These are phyloP conservation scores for Leptinotarsa haldemani DNA, from an alignment of 2,888 invertebrate species.

Conservation along the genomic window DNA sequence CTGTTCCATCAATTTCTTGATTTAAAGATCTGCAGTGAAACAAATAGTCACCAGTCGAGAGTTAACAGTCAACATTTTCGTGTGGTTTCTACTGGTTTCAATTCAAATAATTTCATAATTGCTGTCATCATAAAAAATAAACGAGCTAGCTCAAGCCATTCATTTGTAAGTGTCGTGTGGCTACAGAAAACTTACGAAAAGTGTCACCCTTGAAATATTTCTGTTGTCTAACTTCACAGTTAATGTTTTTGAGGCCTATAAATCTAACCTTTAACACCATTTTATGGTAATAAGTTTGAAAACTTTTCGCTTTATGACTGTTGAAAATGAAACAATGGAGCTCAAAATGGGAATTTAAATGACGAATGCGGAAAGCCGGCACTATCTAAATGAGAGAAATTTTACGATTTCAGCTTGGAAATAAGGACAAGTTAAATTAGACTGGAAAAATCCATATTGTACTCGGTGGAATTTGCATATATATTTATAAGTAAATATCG, in stretches of 20 bases:
- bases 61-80: neutral
- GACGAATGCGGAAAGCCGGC: neutral
- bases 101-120: slow-evolving; percentile 21
- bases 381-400: neutral
- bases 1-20: no score
- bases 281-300: slow-evolving; percentile 33
- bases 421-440: neutral
- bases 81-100: neutral
- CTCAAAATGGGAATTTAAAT: slow-evolving; percentile 3
- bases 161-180: slow-evolving; percentile 36
- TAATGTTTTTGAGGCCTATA: slow-evolving; percentile 29
- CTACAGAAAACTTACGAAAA: slow-evolving; percentile 44
- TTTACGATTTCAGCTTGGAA: neutral
- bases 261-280: slow-evolving; percentile 34
- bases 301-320: slow-evolving; percentile 24
- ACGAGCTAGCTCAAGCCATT: slow-evolving; percentile 24
- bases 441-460: neutral
- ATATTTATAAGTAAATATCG: no score
- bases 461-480: no score
- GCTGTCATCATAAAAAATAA: slow-evolving; percentile 25
- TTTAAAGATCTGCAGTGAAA: no score
- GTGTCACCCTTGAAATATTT: slow-evolving; percentile 43
- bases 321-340: slow-evolving; percentile 16
- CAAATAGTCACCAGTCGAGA: neutral
- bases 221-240: slow-evolving; percentile 30